Conservation (phyloP, 2,888 invertebrate genomes). For the Noctua pronuba region DNA sequence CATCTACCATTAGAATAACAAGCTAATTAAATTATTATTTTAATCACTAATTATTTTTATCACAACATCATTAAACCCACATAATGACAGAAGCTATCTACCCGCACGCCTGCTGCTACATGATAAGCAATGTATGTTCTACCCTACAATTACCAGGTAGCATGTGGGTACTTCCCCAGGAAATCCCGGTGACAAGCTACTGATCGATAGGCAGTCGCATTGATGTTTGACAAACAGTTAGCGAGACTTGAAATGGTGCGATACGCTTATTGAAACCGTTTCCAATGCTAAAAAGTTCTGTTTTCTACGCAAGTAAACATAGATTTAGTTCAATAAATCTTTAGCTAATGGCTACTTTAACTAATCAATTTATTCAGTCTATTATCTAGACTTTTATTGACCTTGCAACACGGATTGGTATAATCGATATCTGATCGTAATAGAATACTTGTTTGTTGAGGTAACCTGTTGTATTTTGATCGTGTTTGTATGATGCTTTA, state of each 20-base stretch:
- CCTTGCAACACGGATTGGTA: conserved; percentile 21
- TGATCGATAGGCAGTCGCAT: conserved; percentile 53
- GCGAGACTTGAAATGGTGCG: not conserved
- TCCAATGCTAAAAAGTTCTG: not conserved
- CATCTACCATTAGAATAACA: not conserved
- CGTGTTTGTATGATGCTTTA: not conserved
- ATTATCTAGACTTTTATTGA: conserved; percentile 22
- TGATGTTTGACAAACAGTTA: conserved; percentile 24
- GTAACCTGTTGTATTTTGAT: not conserved
- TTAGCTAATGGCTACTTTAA: not conserved
- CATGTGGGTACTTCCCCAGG: conserved; percentile 62
- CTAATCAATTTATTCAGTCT: conserved; percentile 20
- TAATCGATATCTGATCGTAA: conserved; percentile 4
- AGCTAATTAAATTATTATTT: too few relatives aligned
- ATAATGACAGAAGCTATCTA: not conserved
- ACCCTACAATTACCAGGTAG: conserved; percentile 41
- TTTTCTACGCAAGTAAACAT: not conserved
- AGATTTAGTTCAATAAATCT: conserved; percentile 1
- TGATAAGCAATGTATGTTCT: conserved; percentile 2
- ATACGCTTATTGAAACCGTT: conserved; percentile 14
- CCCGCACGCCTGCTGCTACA: conserved; percentile 3
- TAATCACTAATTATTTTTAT: conserved; percentile 3
- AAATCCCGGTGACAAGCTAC: conserved; percentile 66
- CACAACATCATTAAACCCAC: not conserved
- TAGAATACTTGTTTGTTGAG: not conserved